Base-by-base conservation (phyloP, 1,140 invertebrate genomes). In the Patella vulgata region DNA sequence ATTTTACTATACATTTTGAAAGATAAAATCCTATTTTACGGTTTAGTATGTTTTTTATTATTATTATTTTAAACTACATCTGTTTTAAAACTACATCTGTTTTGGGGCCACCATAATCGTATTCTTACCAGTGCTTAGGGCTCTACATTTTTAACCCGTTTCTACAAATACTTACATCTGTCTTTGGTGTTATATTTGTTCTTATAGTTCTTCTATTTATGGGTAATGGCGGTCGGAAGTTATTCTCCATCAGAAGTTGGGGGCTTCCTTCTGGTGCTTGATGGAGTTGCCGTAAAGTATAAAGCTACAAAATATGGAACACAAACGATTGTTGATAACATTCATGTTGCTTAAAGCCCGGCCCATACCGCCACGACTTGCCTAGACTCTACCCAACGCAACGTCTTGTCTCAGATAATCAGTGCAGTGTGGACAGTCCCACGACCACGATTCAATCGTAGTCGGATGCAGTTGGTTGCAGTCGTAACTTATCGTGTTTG, bases 201-300 rank as follows among this genome's bases (percentile, higher is more conserved):
- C 60, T 40, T n/a, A 68, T 47, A 23, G 66, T 63, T 30, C 66
- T 27, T 36, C 61, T 52, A 30, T 63, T 63, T 27, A 68, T 43
- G 11, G 60, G 50, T 60, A 68, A 63, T 25, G 57, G 48, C 9
- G 66, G 66, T 21, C 66, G 56, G 57, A 68, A 63, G 46, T 68
- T 68, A 46, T 68, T 63, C 23, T 59, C 66, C 57, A 68, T 66
- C 21, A 66, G 47, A 27, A 52, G 19, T n/a, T 28, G 46, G 12
- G 56, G 33, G 2, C 11, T 30, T 5, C 62, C 55, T 25, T 53
- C 55, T 11, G 36, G 55, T 27, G 55, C 50, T 12, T 59, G 39
- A 14, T 56, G 55, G 14, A 64, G 48, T 40, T 64, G 47, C 19
- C 62, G 54, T 44, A 64, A 59, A 8, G 31, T 53, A n/a, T 12